Percentiles rank a stretch among this genome's conserved stretches.
Evolutionary conservation across 2,113 vertebrate genomes (phyloP).

Genomic region (Spilogale gracilis): DNA sequence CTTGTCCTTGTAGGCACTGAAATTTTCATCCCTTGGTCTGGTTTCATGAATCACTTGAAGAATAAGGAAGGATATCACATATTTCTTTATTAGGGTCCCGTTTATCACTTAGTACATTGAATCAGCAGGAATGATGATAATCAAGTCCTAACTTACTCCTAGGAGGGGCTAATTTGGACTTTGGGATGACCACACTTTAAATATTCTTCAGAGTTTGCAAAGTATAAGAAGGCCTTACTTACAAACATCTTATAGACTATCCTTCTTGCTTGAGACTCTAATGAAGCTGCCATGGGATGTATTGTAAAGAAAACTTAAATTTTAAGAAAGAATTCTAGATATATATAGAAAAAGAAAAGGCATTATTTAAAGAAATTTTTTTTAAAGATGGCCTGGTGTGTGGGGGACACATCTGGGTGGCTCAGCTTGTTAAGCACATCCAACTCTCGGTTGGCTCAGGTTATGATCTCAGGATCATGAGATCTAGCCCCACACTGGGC

Average conservation of each 20-base stretch:
- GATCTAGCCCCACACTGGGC: not conserved
- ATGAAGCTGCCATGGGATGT: not conserved
- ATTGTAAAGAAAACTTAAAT: not conserved
- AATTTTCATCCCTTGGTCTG: not conserved
- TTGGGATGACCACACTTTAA: slow-evolving; percentile 24
- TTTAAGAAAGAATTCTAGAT: not conserved
- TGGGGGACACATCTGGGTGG: not conserved
- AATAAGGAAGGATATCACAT: not conserved
- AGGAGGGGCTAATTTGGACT: slow-evolving; percentile 17
- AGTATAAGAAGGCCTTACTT: not conserved
- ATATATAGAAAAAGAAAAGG: not conserved
- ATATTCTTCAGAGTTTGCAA: slow-evolving; percentile 34
- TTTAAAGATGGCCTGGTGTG: not conserved
- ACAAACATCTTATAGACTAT: not conserved
- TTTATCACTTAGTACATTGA: not conserved
- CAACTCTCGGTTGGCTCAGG: not conserved
- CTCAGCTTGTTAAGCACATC: not conserved
- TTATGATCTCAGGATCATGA: not conserved
- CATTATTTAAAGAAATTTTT: not conserved
- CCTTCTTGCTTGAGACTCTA: not conserved
- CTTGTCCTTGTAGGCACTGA: not conserved
- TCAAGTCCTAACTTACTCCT: not conserved
- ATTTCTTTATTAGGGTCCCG: not conserved
- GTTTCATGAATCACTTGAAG: not conserved
- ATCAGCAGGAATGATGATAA: not conserved